Percentiles rank a stretch among this genome's conserved stretches.
These are phyloP conservation scores for Hapalemur alaotrensis DNA, from an alignment of 2,797 vertebrate genomes.

Conservation along the genomic window DNA sequence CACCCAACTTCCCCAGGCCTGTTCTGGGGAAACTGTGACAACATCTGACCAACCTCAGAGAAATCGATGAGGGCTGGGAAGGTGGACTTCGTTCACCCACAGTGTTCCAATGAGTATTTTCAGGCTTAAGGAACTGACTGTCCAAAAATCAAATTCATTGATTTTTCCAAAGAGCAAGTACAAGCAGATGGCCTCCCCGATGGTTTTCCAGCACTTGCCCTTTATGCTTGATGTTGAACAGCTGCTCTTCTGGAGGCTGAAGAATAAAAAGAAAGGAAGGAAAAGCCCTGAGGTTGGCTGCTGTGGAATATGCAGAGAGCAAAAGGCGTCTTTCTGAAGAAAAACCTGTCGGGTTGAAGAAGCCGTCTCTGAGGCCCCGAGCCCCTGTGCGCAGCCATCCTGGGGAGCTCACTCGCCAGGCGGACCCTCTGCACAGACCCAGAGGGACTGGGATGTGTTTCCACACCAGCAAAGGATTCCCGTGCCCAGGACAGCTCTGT, in stretches of 20 bases:
- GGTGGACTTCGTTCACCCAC: background rate
- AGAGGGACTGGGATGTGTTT: background rate
- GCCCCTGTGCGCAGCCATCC: no score
- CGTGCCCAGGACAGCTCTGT: background rate
- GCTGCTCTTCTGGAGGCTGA: background rate
- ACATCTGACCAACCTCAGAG: background rate
- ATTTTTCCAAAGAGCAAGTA: constrained; percentile 68
- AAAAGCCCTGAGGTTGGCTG: background rate
- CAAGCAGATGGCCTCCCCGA: constrained; percentile 24
- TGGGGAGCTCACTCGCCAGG: background rate
- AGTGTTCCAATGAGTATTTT: constrained; percentile 58
- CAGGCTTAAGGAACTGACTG: constrained; percentile 51
- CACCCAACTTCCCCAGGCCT: background rate
- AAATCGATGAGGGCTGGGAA: constrained; percentile 3
- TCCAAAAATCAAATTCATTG: constrained; percentile 71
- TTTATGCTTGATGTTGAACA: background rate
- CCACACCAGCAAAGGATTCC: background rate
- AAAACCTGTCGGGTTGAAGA: background rate
- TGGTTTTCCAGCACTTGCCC: background rate
- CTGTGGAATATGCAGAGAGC: background rate
- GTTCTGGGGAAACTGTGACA: background rate
- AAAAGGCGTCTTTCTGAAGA: background rate
- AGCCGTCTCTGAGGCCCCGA: background rate
- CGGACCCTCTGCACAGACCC: background rate
- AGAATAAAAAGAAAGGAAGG: fast-evolving